phyloP scores from a whole-genome alignment of 2,888 invertebrate genomes.

The Tiliacea aurago region DNA sequence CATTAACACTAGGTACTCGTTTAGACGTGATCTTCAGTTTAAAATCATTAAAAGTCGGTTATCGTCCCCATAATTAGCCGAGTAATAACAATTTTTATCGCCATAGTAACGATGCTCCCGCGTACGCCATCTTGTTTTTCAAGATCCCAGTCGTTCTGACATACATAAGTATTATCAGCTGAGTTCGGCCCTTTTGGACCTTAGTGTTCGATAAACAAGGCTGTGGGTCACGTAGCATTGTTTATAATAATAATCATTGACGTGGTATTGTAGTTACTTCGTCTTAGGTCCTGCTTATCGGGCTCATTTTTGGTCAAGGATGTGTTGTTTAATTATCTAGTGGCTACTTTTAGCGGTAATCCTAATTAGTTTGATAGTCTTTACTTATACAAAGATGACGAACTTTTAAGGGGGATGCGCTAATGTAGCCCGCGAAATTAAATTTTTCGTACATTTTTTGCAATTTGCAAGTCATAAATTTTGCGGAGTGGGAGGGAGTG shows the following conservation, averaged over 20 bases:
- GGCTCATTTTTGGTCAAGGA: constrained; percentile 57
- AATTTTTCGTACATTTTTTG: too few relatives aligned
- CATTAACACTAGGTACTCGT: too few relatives aligned
- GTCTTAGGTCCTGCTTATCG: constrained; percentile 41
- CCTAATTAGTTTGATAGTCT: not conserved
- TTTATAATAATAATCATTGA: constrained; percentile 78
- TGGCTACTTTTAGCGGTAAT: constrained; percentile 27
- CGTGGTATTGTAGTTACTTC: constrained; percentile 72
- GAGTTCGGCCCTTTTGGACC: constrained; percentile 77
- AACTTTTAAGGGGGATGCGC: not conserved
- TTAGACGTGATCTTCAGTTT: too few relatives aligned
- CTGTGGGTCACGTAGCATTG: constrained; percentile 75
- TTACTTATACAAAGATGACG: not conserved
- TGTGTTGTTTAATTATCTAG: constrained; percentile 17
- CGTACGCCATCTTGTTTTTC: constrained; percentile 55
- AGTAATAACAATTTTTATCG: constrained; percentile 38
- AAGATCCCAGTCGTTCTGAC: constrained; percentile 61
- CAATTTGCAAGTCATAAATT: too few relatives aligned
- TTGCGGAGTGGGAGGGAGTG: too few relatives aligned
- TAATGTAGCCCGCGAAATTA: too few relatives aligned
- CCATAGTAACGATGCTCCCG: constrained; percentile 35
- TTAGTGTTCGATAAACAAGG: constrained; percentile 77
- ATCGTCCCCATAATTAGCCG: too few relatives aligned
- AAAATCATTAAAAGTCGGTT: too few relatives aligned
- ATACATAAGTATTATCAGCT: constrained; percentile 63